Evolutionary conservation across 1,140 invertebrate genomes (phyloP), one percentile per base, ranked within the genome.

Genomic region (Drosophila watanabei): DNA sequence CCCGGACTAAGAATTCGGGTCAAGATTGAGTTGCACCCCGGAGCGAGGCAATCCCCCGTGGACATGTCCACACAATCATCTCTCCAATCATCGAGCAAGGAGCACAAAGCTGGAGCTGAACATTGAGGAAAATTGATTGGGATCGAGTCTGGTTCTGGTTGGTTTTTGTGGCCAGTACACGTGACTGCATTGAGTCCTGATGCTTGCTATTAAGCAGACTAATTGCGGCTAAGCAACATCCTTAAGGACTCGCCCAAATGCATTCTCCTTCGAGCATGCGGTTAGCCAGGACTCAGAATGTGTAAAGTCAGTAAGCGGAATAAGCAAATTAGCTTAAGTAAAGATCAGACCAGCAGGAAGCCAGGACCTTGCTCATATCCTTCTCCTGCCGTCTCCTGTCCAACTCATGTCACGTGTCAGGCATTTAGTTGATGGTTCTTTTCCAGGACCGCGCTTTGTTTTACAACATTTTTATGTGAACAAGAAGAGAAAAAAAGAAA

Each of bases 401-500:
- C 30, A 52, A 18, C 28, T 24, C 33, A 28, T 48, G 68, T 72
- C 70, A 71, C 66, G 66, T 54, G 14, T 48, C 9, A 32, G 48
- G 48, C 48, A 69, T 59, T 73, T 48, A 41, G 65, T 20, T 71
- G 69, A 72, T 41, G 52, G 52, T 46, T 71, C 32, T 39, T 11
- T 18, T 18, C 11, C 18, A 5, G 16, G 8, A 13, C 11, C 28
- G 20, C 65, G 75, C 79, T 79, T 82, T 83, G 82, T 85, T 85
- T 84, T 80, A 85, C 82, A 84, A 72, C 82, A 61, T 72, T 85
- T 84, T 84, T 73, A 84, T 81, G 78, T 33, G 60, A 41, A 62
- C 57, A 28, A 48, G 70, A 51, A 11, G 11, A 52, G 33, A 48
- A 8, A 52, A 48, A 8, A 46, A 24, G 1, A 16, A 8, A 30